These are phyloP conservation scores for Pycnonotus jocosus DNA, from an alignment of 2,113 vertebrate species.

Conservation along the genomic window DNA sequence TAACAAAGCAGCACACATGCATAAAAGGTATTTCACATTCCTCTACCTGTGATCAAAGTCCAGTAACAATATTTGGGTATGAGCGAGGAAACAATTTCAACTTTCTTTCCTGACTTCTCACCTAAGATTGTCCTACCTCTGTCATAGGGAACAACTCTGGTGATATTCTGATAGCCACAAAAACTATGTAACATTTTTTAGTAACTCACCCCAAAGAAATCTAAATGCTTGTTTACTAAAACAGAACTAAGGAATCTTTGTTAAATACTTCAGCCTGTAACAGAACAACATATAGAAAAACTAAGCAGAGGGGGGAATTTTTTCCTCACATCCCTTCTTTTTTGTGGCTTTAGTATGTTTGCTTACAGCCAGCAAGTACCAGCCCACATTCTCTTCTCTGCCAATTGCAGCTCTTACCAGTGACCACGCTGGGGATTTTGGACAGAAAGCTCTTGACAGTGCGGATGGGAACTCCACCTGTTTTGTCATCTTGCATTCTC, in stretches of 20 bases:
- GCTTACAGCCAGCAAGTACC: not conserved
- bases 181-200: not conserved
- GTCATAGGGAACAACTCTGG: not conserved
- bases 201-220: not conserved
- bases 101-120: not conserved
- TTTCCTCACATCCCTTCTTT: not conserved
- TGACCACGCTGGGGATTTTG: slow-evolving; percentile 95
- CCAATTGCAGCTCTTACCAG: slow-evolving; percentile 71
- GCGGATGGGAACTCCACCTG: slow-evolving; percentile 89
- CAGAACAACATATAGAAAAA: not conserved
- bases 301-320: not conserved
- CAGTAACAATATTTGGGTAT: not conserved
- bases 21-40: not conserved
- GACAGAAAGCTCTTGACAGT: slow-evolving; percentile 98
- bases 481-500: slow-evolving; percentile 93
- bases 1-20: not conserved
- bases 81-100: not conserved
- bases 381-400: not conserved
- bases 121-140: not conserved
- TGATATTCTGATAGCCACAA: not conserved
- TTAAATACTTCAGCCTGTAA: not conserved
- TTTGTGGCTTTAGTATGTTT: not conserved
- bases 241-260: not conserved
- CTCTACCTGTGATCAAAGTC: not conserved
- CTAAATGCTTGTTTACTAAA: not conserved